Base-by-base conservation (phyloP, 2,113 vertebrate species). In the Nerophis lumbriciformis region DNA sequence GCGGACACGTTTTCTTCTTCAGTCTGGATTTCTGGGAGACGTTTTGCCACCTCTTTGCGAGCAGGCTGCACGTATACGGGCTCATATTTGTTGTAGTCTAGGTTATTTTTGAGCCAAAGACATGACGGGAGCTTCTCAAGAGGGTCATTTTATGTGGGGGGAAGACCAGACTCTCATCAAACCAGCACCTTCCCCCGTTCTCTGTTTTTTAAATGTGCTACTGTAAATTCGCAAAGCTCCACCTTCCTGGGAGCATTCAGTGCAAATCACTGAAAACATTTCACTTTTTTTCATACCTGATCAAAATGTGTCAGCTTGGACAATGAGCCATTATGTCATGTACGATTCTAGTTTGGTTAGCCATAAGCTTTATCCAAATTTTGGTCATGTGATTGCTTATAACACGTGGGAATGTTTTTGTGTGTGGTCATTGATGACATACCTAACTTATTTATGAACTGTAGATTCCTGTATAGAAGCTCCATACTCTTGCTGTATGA, bases 391-490 rank as follows among this genome's bases (percentile, higher is more conserved):
- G 38, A 19, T 56, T 19, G 38, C 38, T 16, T 39, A 42, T 44
- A 85, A 90, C 77, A 79, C 85, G 90, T 83, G 80, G 91, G 84
- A 92, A 75, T 90, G 88, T 89, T 88, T 93, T 28, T 28, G 28
- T 87, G 93, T 91, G 91, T 91, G 92, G 90, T 92, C 85, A 81
- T 85, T 93, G 88, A 94, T 91, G 91, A 93, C 92, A 92, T 94
- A 92, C 87, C 90, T 95, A 92, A 94, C 94, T 90, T 96, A 96
- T 93, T 93, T 94, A 90, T 90, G 78, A 89, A 42, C 87, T 73
- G 83, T 90, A 89, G 88, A 87, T 83, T 90, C 85, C 88, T 81
- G 83, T 92, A 94, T 91, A 92, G 89, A 81, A 93, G 88, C 91
- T 92, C 81, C 87, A 73, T 91, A 83, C 85, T 85, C 80, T 83